phyloP scores from a whole-genome alignment of 2,797 vertebrate genomes.

The Sebastes iracundus region DNA sequence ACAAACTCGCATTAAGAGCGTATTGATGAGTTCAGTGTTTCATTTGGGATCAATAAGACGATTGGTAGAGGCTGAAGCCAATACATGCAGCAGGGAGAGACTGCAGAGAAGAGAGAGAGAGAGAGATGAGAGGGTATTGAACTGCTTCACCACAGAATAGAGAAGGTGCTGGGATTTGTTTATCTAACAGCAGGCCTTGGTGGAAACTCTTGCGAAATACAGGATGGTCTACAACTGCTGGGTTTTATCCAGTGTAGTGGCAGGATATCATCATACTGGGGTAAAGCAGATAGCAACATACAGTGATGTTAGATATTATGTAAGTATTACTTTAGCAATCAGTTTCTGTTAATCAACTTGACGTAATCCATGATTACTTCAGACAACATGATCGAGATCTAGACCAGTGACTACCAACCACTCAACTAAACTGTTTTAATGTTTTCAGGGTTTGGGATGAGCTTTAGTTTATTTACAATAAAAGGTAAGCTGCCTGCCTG shows the following conservation, averaged over 20 bases:
- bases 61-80: slow-evolving; percentile 76
- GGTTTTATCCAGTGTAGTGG: not conserved
- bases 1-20: slow-evolving; percentile 84
- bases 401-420: not conserved
- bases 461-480: not conserved
- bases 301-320: not conserved
- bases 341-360: not conserved
- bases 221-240: not conserved
- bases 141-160: slow-evolving; percentile 27
- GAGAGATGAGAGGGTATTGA: slow-evolving; percentile 51
- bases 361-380: not conserved
- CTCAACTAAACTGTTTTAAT: not conserved
- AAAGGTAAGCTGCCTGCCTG: not conserved
- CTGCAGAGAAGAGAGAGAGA: slow-evolving; percentile 46
- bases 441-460: not conserved
- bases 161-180: slow-evolving; percentile 45
- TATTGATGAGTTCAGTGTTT: slow-evolving; percentile 85
- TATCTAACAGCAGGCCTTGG: slow-evolving; percentile 9
- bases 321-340: not conserved
- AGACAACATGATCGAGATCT: not conserved
- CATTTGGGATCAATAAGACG: slow-evolving; percentile 83
- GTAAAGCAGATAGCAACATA: not conserved
- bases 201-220: slow-evolving; percentile 3
- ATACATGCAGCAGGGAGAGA: slow-evolving; percentile 67
- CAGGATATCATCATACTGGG: not conserved